Evolutionary conservation across 2,797 vertebrate genomes (phyloP).

Genomic region (Crypturellus tataupa): DNA sequence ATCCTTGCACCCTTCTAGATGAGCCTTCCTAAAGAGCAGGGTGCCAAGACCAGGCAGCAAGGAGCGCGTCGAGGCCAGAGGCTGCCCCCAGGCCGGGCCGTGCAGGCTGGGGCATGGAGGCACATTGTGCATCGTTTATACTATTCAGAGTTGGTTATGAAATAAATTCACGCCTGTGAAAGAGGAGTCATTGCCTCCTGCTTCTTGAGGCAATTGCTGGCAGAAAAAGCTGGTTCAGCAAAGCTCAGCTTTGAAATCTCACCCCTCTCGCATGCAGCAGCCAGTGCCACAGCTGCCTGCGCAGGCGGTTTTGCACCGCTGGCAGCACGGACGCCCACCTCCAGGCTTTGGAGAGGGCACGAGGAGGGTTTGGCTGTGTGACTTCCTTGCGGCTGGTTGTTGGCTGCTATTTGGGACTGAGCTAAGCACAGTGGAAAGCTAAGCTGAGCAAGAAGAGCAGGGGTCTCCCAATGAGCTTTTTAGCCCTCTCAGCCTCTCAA

Average conservation of each 20-base stretch:
- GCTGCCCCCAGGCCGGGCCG: neutral
- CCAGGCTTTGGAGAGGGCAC: fast-evolving
- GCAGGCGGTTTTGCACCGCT: fast-evolving
- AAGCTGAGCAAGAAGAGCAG: neutral
- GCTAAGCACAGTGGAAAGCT: neutral
- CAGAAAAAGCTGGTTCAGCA: neutral
- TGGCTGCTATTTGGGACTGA: neutral
- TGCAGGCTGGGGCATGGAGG: neutral
- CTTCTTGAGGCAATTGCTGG: neutral
- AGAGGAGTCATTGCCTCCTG: neutral
- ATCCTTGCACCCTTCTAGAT: neutral
- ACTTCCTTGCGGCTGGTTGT: neutral
- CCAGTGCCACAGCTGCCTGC: fast-evolving
- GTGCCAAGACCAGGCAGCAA: neutral
- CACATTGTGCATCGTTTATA: neutral
- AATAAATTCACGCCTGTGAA: neutral
- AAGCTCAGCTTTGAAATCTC: neutral
- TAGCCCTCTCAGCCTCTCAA: no score
- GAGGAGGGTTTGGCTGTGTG: fast-evolving
- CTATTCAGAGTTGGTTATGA: neutral
- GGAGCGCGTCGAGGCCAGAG: neutral
- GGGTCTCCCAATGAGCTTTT: neutral
- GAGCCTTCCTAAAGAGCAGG: neutral
- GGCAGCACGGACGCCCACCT: fast-evolving
- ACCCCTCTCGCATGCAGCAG: fast-evolving